Evolutionary conservation across 2,888 invertebrate genomes (phyloP).

Genomic region (Willowsia nigromaculata): DNA sequence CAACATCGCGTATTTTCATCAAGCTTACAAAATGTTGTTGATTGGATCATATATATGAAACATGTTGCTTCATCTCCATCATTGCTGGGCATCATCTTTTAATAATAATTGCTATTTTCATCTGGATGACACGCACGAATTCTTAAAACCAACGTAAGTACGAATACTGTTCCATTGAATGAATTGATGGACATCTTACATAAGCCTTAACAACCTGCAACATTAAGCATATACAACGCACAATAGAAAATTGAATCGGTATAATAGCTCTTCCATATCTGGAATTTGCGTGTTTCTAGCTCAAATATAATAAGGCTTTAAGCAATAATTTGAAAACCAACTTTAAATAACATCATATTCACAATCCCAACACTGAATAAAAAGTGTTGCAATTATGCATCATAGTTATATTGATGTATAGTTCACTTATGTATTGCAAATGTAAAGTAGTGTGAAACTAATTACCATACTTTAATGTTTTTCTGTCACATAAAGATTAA

Average conservation of each 20-base stretch:
- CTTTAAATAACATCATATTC: no score
- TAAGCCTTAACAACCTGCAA: no score
- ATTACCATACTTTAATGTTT: not conserved
- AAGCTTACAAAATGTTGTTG: not conserved
- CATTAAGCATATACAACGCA: no score
- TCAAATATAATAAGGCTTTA: no score
- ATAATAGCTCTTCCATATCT: no score
- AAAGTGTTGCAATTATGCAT: no score
- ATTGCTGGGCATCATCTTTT: not conserved
- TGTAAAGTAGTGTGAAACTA: not conserved
- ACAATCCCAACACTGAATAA: no score
- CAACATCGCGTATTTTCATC: not conserved
- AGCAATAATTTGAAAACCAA: no score
- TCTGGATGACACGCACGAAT: constrained; percentile 20
- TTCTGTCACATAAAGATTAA: not conserved
- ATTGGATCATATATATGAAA: not conserved
- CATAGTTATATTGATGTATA: no score
- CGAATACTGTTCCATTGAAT: not conserved
- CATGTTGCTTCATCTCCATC: not conserved
- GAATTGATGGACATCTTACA: no score
- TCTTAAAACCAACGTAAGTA: not conserved
- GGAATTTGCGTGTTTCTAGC: no score
- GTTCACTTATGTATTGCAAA: not conserved
- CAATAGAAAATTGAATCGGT: no score
- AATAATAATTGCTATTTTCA: constrained; percentile 14